A percentile compares a stretch with the other conserved stretches of the same genome.
phyloP scores from a whole-genome alignment of 1,140 invertebrate genomes.

The Streblospio benedicti region DNA sequence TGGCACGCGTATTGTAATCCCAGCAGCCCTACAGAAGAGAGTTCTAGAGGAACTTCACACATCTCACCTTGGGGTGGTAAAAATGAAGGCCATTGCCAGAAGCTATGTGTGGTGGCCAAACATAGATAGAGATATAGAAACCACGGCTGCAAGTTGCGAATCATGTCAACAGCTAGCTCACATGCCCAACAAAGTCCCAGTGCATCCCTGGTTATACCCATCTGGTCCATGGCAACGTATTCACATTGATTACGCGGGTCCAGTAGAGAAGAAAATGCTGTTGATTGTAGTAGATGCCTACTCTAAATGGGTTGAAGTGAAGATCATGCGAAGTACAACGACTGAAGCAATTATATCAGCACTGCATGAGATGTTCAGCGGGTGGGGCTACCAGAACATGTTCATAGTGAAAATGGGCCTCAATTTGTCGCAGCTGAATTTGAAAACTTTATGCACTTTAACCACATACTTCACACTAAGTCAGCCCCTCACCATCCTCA shows the following conservation, averaged over 20 bases:
- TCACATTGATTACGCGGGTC: constrained; percentile 50
- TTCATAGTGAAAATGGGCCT: constrained; percentile 29
- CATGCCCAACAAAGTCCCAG: constrained; percentile 21
- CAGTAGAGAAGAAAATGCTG: constrained; percentile 38
- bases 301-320: constrained; percentile 45
- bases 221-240: constrained; percentile 42
- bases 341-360: constrained; percentile 15
- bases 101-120: constrained; percentile 4
- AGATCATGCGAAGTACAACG: constrained; percentile 2
- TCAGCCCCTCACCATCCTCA: constrained; percentile 30
- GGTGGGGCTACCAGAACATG: not conserved
- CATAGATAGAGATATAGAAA: constrained; percentile 6
- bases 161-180: too few relatives aligned
- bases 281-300: constrained; percentile 45
- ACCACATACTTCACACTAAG: constrained; percentile 21
- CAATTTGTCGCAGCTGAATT: constrained; percentile 27
- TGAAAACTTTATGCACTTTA: constrained; percentile 20
- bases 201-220: constrained; percentile 34
- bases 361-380: constrained; percentile 12
- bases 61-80: constrained; percentile 3
- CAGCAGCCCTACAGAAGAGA: not conserved
- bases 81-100: constrained; percentile 9
- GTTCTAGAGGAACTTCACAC: constrained; percentile 4
- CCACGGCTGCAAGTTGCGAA: not conserved
- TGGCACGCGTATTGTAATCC: not conserved